Evolutionary conservation across 2,113 vertebrate genomes (phyloP).

Genomic region (Cyprinodon variegatus): DNA sequence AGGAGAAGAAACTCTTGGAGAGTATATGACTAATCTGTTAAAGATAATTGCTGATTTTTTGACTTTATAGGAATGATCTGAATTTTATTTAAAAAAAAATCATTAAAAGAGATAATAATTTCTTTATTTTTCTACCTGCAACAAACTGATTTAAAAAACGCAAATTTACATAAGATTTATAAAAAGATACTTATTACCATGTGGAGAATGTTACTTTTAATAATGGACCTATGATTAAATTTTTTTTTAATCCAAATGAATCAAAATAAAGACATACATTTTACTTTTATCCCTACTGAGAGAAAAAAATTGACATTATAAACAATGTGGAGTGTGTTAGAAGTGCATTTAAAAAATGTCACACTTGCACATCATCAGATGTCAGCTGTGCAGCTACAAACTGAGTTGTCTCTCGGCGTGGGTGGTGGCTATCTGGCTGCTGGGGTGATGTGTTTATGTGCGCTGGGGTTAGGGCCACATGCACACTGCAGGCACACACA

Average conservation of each 20-base stretch:
- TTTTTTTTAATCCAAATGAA: background rate
- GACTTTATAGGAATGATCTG: background rate
- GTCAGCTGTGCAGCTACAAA: conserved; percentile 58
- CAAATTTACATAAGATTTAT: background rate
- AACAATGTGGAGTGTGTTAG: background rate
- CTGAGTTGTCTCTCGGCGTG: conserved; percentile 49
- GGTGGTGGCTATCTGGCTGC: conserved; percentile 59
- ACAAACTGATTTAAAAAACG: background rate
- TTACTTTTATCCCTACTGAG: too few species aligned
- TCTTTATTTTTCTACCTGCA: background rate
- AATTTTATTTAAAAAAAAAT: background rate
- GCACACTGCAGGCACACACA: conserved; percentile 52
- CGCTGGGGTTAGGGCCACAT: conserved; percentile 70
- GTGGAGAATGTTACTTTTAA: background rate
- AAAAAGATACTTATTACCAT: background rate
- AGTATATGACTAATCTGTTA: background rate
- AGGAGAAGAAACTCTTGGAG: background rate
- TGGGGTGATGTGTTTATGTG: conserved; percentile 73
- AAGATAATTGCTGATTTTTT: background rate
- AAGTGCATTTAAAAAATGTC: conserved; percentile 12
- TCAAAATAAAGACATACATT: background rate
- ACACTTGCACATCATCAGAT: conserved; percentile 33
- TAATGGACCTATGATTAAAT: too few species aligned
- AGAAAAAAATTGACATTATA: background rate
- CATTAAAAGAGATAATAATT: background rate